Evolutionary conservation across 2,888 invertebrate genomes (phyloP), one percentile per base, ranked within the genome.

Genomic region (Phaedon cochleariae): DNA sequence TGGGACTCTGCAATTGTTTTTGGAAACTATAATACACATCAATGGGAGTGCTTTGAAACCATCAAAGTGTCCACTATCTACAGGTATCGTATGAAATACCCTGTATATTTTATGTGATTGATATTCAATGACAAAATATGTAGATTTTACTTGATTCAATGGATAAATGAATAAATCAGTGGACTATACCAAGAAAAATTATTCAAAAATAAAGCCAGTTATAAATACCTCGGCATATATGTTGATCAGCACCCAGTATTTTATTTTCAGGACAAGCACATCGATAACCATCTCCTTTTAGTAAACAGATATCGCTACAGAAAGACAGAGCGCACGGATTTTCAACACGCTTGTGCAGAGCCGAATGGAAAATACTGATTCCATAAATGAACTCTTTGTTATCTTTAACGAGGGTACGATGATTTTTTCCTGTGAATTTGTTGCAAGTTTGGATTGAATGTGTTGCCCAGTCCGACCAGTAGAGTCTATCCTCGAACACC

Each of bases 391-490:
- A 79, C 15, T 84, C 81, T 72, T 84, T 83, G 20, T 65, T 53
- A 70, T 88, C 87, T 48, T 85, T 85, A 0, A 87, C 79, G 1
- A 91, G 58, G 0, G 87, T 85, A 15, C 84, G 82, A 70, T 86
- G 87, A 68, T 89, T 80, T 74, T 89, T 90, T 0, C 92, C 92
- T 0, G 88, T 89, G 74, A 93, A 89, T 79, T 97, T 97, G 79
- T 95, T 88, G 57, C 91, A 91, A 0, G 88, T 88, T 73, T 92
- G 89, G 9, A 96, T 87, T 29, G 91, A 90, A 75, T 89, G 89
- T 0, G 91, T 89, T 0, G 86, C 85, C 93, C 93, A 94, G 80
- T 98, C 96, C 48, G 94, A 94, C 95, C 96, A 98, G 83, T 90
- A 98, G 0, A 98, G 81, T 1, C 87, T 87, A 82, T 95, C 92